Percentiles rank a stretch among this genome's conserved stretches.
Conservation (phyloP, 2,888 invertebrate genomes). For the Ametastegia equiseti region DNA sequence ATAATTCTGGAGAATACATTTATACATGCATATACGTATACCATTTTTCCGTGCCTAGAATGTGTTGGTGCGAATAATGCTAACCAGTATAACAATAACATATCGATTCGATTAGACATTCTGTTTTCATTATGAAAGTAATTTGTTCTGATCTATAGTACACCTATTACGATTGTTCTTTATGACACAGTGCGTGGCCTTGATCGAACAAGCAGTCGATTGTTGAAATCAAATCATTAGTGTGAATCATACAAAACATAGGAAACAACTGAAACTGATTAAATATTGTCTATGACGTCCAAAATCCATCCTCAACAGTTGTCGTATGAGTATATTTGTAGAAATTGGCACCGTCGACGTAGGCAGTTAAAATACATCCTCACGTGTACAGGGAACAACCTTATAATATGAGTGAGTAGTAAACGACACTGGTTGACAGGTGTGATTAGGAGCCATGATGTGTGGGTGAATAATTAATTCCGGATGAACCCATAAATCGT, state of each 20-base stretch:
- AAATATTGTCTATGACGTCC: too few species aligned
- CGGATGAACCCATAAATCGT: not conserved
- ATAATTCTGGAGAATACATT: too few species aligned
- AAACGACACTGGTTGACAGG: not conserved
- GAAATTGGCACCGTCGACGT: too few species aligned
- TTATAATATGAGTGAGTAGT: not conserved
- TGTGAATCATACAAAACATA: too few species aligned
- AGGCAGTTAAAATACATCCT: too few species aligned
- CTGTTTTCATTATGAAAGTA: not conserved
- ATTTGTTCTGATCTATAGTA: too few species aligned
- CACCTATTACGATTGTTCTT: too few species aligned
- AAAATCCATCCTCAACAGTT: too few species aligned
- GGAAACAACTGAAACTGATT: too few species aligned
- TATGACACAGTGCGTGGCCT: not conserved
- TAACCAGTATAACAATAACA: not conserved
- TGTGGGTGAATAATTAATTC: not conserved
- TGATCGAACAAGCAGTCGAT: not conserved
- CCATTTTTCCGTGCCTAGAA: not conserved
- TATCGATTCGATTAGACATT: not conserved
- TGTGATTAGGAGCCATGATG: not conserved
- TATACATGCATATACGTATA: too few species aligned
- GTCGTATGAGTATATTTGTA: too few species aligned
- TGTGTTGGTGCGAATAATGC: not conserved
- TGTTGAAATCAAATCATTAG: too few species aligned
- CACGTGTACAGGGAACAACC: not conserved